Evolutionary conservation across 1,140 invertebrate genomes (phyloP), one percentile per base, ranked within the genome.

Genomic region (Drosophila mojavensis): DNA sequence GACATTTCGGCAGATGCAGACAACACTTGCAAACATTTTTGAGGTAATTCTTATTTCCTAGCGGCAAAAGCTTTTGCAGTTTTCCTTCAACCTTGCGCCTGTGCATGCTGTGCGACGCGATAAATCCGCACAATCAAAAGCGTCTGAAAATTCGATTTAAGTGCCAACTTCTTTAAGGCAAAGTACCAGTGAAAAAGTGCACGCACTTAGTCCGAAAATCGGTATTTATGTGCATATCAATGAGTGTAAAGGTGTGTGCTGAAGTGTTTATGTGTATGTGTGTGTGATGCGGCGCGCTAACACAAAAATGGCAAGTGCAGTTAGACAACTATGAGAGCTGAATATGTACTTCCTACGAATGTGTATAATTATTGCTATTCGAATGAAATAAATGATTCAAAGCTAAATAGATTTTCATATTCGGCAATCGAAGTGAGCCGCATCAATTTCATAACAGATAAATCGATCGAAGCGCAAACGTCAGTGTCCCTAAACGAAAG

Each of bases 371-470:
- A 55, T 48, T 55, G 41, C 24, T 39, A 55, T 48, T 5, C 30
- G 2, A 55, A 62, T 56, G 17, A 51, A 74, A 9, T 69, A 56
- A 51, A 15, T 4, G 13, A 50, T 54, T 26, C 33, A 1, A 13
- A 48, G 26, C 51, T 50, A 36, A 28, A 55, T 24, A 65, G 24
- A 54, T 62, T 54, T 47, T 11, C 61, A 54, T 70, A 79, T 24
- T 36, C 17, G n/a, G 55, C 81, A 81, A 72, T 89, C 53, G 56
- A 77, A 83, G 80, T 79, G 51, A 77, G 71, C 68, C 68, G 78
- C 67, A 88, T 75, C 51, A 74, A 73, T 82, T 85, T 85, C 74
- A 69, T 82, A 79, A 78, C 73, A 81, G 79, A 80, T 65, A 88
- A 88, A 89, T 88, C 84, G 84, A 88, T 89, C 78, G 72, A 78